These are phyloP conservation scores for Athalia circularis DNA, from an alignment of 2,888 invertebrate genomes.

Conservation along the genomic window DNA sequence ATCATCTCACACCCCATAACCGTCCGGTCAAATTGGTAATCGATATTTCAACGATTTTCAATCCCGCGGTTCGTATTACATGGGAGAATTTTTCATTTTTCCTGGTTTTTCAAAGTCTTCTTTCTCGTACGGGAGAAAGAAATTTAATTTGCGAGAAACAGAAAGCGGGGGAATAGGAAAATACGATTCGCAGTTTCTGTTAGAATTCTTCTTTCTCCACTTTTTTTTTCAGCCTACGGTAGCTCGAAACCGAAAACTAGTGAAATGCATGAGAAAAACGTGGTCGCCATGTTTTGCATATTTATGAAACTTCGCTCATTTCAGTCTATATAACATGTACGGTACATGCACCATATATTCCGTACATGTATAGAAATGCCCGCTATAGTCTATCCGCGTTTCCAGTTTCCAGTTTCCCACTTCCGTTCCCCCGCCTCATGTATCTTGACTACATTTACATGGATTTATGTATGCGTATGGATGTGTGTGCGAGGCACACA, in stretches of 20 bases:
- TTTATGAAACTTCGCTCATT: slow-evolving; percentile 42
- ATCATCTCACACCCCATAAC: neutral
- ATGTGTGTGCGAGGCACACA: neutral
- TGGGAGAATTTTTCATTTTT: neutral
- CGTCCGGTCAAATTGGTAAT: neutral
- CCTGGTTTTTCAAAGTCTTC: neutral
- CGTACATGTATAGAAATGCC: too few species aligned
- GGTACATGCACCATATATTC: too few species aligned
- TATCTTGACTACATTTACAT: slow-evolving; percentile 27
- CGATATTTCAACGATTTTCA: too few species aligned
- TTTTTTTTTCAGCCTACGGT: neutral
- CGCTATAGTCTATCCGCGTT: too few species aligned
- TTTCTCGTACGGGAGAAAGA: neutral
- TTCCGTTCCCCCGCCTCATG: neutral
- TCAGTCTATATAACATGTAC: too few species aligned
- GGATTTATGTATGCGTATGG: neutral
- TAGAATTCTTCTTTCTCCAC: neutral
- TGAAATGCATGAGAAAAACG: slow-evolving; percentile 29
- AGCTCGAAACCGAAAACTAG: slow-evolving; percentile 1
- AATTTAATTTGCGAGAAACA: neutral
- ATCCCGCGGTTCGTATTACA: too few species aligned
- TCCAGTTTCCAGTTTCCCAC: too few species aligned
- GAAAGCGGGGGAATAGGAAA: too few species aligned
- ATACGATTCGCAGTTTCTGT: too few species aligned
- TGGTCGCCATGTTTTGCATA: slow-evolving; percentile 34